phyloP scores from a whole-genome alignment of 2,797 vertebrate species.

The Dermochelys coriacea region DNA sequence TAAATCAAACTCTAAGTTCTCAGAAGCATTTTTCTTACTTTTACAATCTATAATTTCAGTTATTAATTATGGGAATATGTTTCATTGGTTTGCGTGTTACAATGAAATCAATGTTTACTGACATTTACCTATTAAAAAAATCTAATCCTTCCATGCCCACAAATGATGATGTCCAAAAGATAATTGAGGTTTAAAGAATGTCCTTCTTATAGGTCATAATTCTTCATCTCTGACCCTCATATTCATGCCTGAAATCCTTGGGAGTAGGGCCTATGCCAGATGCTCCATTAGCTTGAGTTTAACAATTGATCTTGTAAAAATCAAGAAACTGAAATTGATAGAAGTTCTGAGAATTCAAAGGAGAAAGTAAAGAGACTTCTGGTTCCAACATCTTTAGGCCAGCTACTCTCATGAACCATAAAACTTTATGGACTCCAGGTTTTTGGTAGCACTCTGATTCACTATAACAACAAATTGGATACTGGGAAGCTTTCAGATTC shows the following conservation, averaged over 20 bases:
- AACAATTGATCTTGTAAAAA: background rate
- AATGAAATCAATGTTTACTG: too few species aligned
- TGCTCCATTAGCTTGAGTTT: background rate
- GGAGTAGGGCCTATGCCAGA: background rate
- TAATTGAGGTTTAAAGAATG: background rate
- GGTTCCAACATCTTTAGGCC: background rate
- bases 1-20: background rate
- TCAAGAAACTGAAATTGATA: background rate
- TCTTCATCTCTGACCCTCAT: conserved; percentile 28
- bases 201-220: background rate
- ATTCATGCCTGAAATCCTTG: background rate
- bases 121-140: too few species aligned
- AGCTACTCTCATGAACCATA: background rate
- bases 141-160: too few species aligned
- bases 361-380: background rate
- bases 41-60: too few species aligned
- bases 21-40: background rate
- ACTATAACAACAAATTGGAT: background rate
- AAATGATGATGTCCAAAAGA: too few species aligned
- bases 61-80: too few species aligned
- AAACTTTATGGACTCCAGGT: background rate
- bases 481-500: background rate
- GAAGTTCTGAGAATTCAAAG: background rate
- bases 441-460: background rate
- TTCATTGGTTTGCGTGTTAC: too few species aligned